These are phyloP conservation scores for Listrodromus nycthemerus DNA, from an alignment of 2,888 invertebrate species.

Conservation along the genomic window DNA sequence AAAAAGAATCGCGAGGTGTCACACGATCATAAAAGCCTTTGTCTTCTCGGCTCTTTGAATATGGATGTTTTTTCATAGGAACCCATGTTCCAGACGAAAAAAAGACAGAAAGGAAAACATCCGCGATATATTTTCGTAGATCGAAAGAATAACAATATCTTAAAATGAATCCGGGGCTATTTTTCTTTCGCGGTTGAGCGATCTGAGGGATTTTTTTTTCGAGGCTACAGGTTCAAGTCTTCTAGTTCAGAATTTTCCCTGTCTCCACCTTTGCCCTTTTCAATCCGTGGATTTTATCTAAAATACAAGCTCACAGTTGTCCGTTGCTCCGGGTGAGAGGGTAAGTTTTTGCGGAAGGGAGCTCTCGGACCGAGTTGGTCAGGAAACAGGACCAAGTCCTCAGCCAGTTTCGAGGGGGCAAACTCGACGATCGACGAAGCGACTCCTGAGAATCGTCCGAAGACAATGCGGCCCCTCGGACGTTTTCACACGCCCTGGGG, in stretches of 20 bases:
- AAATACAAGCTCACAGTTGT: not conserved
- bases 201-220: not conserved
- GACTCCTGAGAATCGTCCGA: conserved; percentile 71
- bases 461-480: conserved; percentile 74
- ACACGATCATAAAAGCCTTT: conserved; percentile 57
- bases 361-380: conserved; percentile 50
- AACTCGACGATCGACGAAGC: not conserved
- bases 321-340: not conserved
- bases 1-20: conserved; percentile 68
- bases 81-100: not conserved
- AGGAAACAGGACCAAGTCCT: conserved; percentile 48
- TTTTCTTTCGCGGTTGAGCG: conserved; percentile 22
- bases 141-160: conserved; percentile 49
- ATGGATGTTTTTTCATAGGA: conserved; percentile 47
- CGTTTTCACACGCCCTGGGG: conserved; percentile 79
- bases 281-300: conserved; percentile 25
- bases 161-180: conserved; percentile 6
- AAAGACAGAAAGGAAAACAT: conserved; percentile 14
- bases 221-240: conserved; percentile 29
- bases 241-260: conserved; percentile 40
- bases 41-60: conserved; percentile 60
- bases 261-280: conserved; percentile 15
- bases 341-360: conserved; percentile 12
- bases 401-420: conserved; percentile 21
- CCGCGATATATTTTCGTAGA: conserved; percentile 42